phyloP scores from a whole-genome alignment of 2,797 vertebrate genomes.

The Phylloscopus collybita region DNA sequence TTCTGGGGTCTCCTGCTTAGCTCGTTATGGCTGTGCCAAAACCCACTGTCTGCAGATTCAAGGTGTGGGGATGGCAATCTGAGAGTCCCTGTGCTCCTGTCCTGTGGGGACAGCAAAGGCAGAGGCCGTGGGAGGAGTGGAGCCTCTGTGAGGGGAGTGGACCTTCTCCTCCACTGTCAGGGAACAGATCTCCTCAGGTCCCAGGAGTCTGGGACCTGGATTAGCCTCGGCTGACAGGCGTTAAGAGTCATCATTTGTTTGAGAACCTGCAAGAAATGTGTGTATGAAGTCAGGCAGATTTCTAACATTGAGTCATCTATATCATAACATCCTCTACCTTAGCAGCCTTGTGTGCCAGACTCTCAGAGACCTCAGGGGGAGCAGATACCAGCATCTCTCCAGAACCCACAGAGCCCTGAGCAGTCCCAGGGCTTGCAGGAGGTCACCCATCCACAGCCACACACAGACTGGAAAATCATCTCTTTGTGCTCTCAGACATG shows the following conservation, averaged over 20 bases:
- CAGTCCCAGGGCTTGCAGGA: neutral
- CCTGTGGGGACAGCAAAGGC: neutral
- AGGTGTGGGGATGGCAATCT: neutral
- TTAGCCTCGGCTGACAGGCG: neutral
- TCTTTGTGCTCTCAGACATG: neutral
- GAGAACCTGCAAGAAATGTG: neutral
- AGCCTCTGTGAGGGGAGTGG: neutral
- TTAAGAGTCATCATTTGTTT: neutral
- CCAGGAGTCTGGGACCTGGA: neutral
- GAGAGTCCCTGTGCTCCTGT: neutral
- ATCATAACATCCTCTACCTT: neutral
- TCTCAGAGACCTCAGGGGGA: neutral
- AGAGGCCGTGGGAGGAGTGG: neutral
- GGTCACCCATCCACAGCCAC: too few relatives aligned
- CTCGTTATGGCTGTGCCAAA: neutral
- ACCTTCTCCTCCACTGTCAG: neutral
- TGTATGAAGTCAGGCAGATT: neutral
- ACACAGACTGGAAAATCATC: neutral
- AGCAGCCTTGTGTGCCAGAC: neutral
- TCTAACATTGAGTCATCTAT: slow-evolving; percentile 7
- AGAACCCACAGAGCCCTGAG: rapidly evolving
- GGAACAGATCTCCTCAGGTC: neutral
- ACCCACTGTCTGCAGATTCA: neutral
- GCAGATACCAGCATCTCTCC: neutral
- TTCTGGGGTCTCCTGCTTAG: neutral